Base-by-base conservation (phyloP, 35 echinoderm and acorn worm species). In the Nesometra sesokonis region DNA sequence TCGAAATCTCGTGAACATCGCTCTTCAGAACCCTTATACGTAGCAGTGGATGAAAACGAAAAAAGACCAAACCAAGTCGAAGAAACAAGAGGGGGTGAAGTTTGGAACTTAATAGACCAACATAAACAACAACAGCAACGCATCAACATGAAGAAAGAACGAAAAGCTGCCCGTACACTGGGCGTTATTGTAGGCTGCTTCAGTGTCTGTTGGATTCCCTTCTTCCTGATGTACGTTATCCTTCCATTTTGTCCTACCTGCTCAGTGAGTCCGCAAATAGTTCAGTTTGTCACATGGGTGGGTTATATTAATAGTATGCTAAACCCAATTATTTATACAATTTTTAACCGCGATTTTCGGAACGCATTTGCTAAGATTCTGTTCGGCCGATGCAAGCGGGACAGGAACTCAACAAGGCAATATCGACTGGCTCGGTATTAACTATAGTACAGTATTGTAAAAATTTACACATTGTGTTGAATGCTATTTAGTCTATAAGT, bases 331-430 rank as follows among this genome's bases (percentile, higher is more conserved):
- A 83, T 83, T n/a, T 83, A 83, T 83, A 83, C 81, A 2, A 37
- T 83, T 38, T 83, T 83, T 39, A 83, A 83, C n/a, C 32, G 35
- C n/a, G 81, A 83, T 38, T 83, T 83, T 83, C 3, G 81, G 13
- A 3, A 37, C 9, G 81, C 81, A 11, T 83, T 83, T 67, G 23
- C 52, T 2, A 67, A 67, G 23, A 67, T 67, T 27, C 52, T 67
- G 1, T 67, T 67, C 23, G 52, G 52, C 23, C 9, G 52, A 9
- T 67, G 52, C 23, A 67, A 67, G 21, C 52, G 23, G 9, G 2
- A 19, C 23, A 67, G 52, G 23, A 1, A 67, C 2, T 67, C 52
- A 17, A 67, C 52, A 67, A 9, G 23, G 23, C 52, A 67, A 67
- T 2, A 3, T 27, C 52, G 52, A 67, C 23, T 67, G 38, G 38